Conservation (phyloP, 2,888 invertebrate genomes). For the Calameuta filiformis region DNA sequence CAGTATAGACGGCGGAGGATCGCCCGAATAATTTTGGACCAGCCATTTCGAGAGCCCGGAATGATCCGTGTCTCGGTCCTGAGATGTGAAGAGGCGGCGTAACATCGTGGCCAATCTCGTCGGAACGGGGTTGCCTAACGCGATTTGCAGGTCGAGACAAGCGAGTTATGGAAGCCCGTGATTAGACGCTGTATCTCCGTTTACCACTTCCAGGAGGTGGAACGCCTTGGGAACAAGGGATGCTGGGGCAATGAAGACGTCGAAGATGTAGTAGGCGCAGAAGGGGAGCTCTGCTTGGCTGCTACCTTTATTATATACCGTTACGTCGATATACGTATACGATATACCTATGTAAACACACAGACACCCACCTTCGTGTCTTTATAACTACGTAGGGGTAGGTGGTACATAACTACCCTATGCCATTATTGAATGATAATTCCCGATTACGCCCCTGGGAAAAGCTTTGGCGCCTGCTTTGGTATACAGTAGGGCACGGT, state of each 20-base stretch:
- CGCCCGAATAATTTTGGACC: neutral
- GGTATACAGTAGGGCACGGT: slow-evolving; percentile 33
- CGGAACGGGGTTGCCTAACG: neutral
- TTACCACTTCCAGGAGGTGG: neutral
- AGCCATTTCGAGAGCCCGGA: neutral
- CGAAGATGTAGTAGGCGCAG: neutral
- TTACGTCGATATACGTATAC: neutral
- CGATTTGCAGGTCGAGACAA: slow-evolving; percentile 1
- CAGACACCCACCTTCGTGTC: neutral
- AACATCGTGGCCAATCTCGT: slow-evolving; percentile 2
- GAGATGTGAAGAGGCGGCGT: neutral
- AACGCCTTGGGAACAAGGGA: neutral
- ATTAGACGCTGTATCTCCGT: slow-evolving; percentile 15
- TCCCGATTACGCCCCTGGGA: slow-evolving; percentile 45
- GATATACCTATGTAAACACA: neutral
- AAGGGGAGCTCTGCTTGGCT: neutral
- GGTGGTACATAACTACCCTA: slow-evolving; percentile 18
- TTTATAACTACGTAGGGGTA: neutral
- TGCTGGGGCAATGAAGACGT: neutral
- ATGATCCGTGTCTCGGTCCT: neutral
- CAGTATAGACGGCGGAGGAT: neutral
- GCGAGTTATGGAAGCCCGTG: slow-evolving; percentile 5
- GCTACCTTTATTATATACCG: neutral
- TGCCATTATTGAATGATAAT: slow-evolving; percentile 50
- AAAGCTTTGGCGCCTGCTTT: slow-evolving; percentile 24